Evolutionary conservation across 1,140 invertebrate genomes (phyloP).

Genomic region (Olivierus martensii): DNA sequence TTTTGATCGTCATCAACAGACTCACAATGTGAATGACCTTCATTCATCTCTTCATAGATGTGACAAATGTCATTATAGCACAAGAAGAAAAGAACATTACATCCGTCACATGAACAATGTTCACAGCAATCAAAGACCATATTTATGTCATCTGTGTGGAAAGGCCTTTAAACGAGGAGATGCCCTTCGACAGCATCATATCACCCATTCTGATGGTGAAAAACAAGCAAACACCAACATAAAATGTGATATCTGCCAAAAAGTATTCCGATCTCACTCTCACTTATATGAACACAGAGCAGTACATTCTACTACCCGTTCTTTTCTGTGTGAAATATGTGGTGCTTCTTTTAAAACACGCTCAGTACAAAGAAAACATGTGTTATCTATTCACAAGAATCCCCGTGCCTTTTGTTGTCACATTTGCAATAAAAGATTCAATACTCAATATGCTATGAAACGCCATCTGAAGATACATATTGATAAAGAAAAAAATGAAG

Average conservation of each 20-base stretch:
- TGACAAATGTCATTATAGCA: conserved; percentile 26
- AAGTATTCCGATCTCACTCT: conserved; percentile 31
- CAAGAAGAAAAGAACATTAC: conserved; percentile 29
- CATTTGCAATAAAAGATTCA: conserved; percentile 30
- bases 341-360: conserved; percentile 36
- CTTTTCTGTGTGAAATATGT: conserved; percentile 35
- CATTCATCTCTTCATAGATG: conserved; percentile 18
- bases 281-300: conserved; percentile 24
- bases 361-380: conserved; percentile 33
- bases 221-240: conserved; percentile 19
- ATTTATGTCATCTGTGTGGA: conserved; percentile 33
- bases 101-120: conserved; percentile 30
- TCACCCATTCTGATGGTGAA: conserved; percentile 23
- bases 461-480: conserved; percentile 30
- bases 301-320: conserved; percentile 31
- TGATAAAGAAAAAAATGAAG: background rate
- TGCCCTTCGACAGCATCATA: conserved; percentile 29
- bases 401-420: conserved; percentile 28
- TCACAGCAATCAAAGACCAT: conserved; percentile 29
- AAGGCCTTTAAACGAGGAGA: conserved; percentile 33
- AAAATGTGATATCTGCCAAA: conserved; percentile 28
- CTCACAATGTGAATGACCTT: conserved; percentile 9
- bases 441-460: conserved; percentile 32
- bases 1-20: conserved; percentile 22
- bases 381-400: conserved; percentile 31